Evolutionary conservation across 2,113 vertebrate genomes (phyloP), one percentile per base, ranked within the genome.

Genomic region (Columba janthina): DNA sequence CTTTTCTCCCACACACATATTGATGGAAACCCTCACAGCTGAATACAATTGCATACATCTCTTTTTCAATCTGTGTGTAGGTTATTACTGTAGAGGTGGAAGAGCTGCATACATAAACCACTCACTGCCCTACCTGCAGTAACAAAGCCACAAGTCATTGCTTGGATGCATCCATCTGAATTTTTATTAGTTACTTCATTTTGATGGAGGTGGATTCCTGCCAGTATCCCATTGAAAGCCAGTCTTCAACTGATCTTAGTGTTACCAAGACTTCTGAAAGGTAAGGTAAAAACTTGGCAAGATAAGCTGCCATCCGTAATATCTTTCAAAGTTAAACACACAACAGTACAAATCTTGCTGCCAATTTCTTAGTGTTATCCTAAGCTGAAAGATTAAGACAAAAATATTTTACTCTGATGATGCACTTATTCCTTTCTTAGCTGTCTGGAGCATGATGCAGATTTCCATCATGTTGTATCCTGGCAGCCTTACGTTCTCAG

Each of bases 111-210:
- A 53, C n/a, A 84, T 75, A 94, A 95, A 75, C 60, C 17, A 17
- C 66, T 86, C 78, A 42, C 75, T 90, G 69, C 61, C 88, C 89
- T 91, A 75, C 48, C 56, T 75, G 19, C 40, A 65, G 15, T 85
- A 91, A 58, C 38, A 91, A 57, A 94, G 62, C 32, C 91, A 89
- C 81, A 88, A 91, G 72, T 88, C 66, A 87, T 81, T 34, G 34
- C 57, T 81, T 86, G 57, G 38, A 44, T 91, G 46, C 72, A 88
- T 84, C 36, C 74, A 72, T 80, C 69, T 75, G 75, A 88, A 86
- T 93, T 93, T 93, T 81, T 93, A 78, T 85, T 91, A 91, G 78
- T 95, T 72, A 57, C 25, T 69, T 83, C 31, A 38, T 76, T 92
- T 89, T 2, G 2, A 50, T 86, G 83, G 78, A 50, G 51, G 29